Base-by-base conservation (phyloP, 2,888 invertebrate species). In the Dendrolimus pini region DNA sequence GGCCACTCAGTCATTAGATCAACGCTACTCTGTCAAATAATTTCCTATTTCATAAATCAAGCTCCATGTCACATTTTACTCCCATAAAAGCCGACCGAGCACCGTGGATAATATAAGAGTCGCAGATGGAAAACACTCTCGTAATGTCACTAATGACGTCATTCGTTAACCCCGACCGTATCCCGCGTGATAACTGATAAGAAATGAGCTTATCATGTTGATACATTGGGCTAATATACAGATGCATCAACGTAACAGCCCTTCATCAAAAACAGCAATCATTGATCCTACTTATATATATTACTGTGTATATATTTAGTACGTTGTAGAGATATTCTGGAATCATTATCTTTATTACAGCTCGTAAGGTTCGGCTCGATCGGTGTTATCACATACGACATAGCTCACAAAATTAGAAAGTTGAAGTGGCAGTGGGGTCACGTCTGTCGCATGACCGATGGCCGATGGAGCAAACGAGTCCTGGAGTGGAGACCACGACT, bases 151-250 rank as follows among this genome's bases (percentile, higher is more conserved):
- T 77, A 77, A 77, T 78, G 72, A 74, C 70, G 60, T 74, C 79
- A 80, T 80, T 69, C 69, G 67, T 80, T 73, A 70, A 64, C 60
- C 47, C 47, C 47, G 47, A 69, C 69, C 72, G 61, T 56, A 66
- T 65, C 69, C 68, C 65, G 61, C 60, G 58, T 61, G 60, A 64
- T 66, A 61, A 60, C 60, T 74, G 77, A 77, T 80, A 82, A 82
- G 80, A 79, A 73, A 82, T 82, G 80, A 72, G 79, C 78, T 78
- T 81, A 82, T 82, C 80, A 78, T 65, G 57, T 64, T 74, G 74
- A 78, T 70, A 78, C 77, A 82, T 82, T 72, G 68, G 65, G 61
- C 74, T 72, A 74, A 80, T 80, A 77, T 81, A 71, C 65, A 65
- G 70, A 60, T 71, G 74, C 72, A 72, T 64, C 69, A 68, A 67